Percentiles rank a stretch among this genome's conserved stretches.
Evolutionary conservation across 2,113 vertebrate genomes (phyloP).

Genomic region (Meriones unguiculatus): DNA sequence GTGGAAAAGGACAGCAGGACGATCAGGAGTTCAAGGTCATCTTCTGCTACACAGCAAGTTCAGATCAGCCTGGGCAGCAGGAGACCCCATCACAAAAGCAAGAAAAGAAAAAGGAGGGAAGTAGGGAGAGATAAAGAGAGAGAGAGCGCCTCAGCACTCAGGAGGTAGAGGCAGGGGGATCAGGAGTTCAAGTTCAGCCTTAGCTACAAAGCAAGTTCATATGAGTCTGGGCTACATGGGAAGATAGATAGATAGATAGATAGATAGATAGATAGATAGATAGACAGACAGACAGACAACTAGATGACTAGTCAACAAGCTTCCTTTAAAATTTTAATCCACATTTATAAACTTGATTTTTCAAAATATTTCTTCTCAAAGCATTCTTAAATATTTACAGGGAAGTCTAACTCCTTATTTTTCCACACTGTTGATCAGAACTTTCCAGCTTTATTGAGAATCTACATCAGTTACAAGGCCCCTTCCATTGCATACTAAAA

Average conservation of each 20-base stretch:
- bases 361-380: neutral
- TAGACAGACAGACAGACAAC: neutral
- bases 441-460: neutral
- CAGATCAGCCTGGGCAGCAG: neutral
- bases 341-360: neutral
- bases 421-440: neutral
- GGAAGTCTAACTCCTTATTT: neutral
- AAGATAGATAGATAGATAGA: neutral
- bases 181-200: neutral
- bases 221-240: neutral
- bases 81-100: neutral
- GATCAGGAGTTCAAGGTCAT: neutral
- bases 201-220: too few species aligned
- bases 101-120: neutral
- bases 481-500: neutral
- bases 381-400: neutral
- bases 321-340: neutral
- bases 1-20: too few species aligned
- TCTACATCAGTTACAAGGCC: neutral
- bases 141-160: neutral
- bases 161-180: neutral
- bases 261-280: too few species aligned
- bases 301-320: neutral
- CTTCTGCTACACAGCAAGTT: neutral
- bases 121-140: neutral